Evolutionary conservation across 2,888 invertebrate species (phyloP).

Genomic region (Lasioglossum vierecki): DNA sequence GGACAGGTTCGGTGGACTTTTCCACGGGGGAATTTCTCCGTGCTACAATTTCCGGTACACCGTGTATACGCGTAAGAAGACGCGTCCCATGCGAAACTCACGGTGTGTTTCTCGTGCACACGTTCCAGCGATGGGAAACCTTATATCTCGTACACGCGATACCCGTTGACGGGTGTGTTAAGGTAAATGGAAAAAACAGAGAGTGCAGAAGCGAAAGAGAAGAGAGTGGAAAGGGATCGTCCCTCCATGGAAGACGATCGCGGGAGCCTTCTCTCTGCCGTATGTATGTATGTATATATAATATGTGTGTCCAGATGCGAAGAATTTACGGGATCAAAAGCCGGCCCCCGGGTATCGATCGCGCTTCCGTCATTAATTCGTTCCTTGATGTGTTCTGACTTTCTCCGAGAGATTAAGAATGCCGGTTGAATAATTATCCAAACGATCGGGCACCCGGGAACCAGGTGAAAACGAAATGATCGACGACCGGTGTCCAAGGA

Average conservation of each 20-base stretch:
- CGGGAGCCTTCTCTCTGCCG: neutral
- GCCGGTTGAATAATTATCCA: conserved; percentile 2
- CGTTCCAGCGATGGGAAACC: conserved; percentile 56
- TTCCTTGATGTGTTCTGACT: conserved; percentile 6
- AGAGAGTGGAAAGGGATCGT: conserved; percentile 50
- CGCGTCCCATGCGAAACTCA: conserved; percentile 11
- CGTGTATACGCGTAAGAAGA: conserved; percentile 3
- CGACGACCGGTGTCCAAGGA: neutral
- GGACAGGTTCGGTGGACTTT: neutral
- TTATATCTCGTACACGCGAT: conserved; percentile 52
- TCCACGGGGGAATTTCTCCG: neutral
- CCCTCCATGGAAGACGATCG: conserved; percentile 32
- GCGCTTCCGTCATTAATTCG: conserved; percentile 7
- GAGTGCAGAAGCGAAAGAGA: conserved; percentile 26
- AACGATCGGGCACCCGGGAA: neutral
- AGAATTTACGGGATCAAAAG: neutral
- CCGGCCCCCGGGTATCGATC: neutral
- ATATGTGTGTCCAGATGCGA: neutral
- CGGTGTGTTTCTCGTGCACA: conserved; percentile 29
- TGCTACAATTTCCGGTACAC: conserved; percentile 2
- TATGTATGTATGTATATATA: neutral
- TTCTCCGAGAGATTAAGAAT: conserved; percentile 12
- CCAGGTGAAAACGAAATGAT: conserved; percentile 9
- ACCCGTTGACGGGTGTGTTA: conserved; percentile 34
- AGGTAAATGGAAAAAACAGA: conserved; percentile 39